Evolutionary conservation across 2,113 vertebrate species (phyloP), one percentile per base, ranked within the genome.

Genomic region (Tenrec ecaudatus): DNA sequence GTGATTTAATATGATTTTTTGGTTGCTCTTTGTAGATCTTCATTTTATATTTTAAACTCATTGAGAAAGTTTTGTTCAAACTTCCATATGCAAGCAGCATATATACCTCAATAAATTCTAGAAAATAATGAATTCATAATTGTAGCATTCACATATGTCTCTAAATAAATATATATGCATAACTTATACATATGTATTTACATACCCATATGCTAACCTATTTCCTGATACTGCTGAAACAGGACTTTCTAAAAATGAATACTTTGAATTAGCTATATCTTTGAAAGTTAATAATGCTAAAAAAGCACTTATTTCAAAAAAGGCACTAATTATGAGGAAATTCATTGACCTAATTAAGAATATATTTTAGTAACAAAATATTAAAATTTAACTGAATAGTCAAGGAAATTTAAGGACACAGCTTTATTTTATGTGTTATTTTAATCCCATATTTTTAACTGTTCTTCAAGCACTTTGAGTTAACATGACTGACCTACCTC

Each of bases 281-380:
- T 20, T 38, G 33, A 3, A 20, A 86, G 23, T 62, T 94, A 92
- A 91, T 60, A 40, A 93, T 79, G 11, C 1, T 82, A 60, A 86
- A 57, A 91, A 93, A 31, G 0, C 10, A 94, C 71, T 86, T 76
- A 83, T 86, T 93, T 73, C 10, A 62, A 15, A 76, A 88, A 84
- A 84, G 2, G 1, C 6, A 78, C 22, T 89, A 82, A 71, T 75
- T 78, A 62, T 93, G 47, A 82, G 23, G 1, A 19, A 88, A 83
- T 73, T 83, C 57, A 90, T 87, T 82, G 40, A 91, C 10, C 40
- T 93, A 93, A 82, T 93, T 95, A 91, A 62, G 4, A 91, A 69
- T 36, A 1, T 3, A 93, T 89, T 93, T 91, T 91, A 68, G 27
- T 47, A 86, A 77, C 16, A 88, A 33, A 84, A 58, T 68, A 7